Base-by-base conservation (phyloP, 1,140 invertebrate species). In the Pachyrhynchus sulphureomaculatus region DNA sequence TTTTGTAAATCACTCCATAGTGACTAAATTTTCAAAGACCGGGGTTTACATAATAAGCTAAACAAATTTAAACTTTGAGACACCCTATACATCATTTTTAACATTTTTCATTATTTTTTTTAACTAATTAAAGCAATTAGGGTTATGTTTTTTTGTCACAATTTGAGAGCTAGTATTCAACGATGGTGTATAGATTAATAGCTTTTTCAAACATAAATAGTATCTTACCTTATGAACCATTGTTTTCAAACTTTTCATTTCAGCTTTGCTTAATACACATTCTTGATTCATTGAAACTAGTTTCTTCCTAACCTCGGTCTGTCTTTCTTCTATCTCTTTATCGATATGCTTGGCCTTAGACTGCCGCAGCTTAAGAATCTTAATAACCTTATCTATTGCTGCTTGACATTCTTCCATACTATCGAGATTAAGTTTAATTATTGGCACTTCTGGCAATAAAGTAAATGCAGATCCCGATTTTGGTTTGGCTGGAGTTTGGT, bases 251-350 rank as follows among this genome's bases (percentile, higher is more conserved):
- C 62, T 74, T 36, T 61, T 61, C 4, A 74, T 55, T 64, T 76
- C 73, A 13, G 64, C 51, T 33, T 64, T 69, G 9, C 51, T 68
- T 13, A 72, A 18, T 1, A 73, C 44, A 44, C 62, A 65, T 17
- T 72, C 55, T 18, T 75, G 62, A 42, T 73, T 60, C 8, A 72
- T 36, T 24, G 69, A 62, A 4, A 70, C 47, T 26, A 75, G 55
- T 32, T 65, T 44, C 36, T 72, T 75, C 12, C 74, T 42, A 24
- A 76, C 68, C n/a, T 70, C 59, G 10, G 64, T 21, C 33, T 68
- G 66, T 18, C 36, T 63, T 20, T 62, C 55, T 8, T 63, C 49
- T n/a, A 70, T 57, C 39, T 74, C 68, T 4, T 33, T 57, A 29
- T 68, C 57, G 6, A 68, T 15, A 32, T 33, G 12, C 36, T 62